Conservation (phyloP, 2,888 invertebrate species). For the Alitta virens region DNA sequence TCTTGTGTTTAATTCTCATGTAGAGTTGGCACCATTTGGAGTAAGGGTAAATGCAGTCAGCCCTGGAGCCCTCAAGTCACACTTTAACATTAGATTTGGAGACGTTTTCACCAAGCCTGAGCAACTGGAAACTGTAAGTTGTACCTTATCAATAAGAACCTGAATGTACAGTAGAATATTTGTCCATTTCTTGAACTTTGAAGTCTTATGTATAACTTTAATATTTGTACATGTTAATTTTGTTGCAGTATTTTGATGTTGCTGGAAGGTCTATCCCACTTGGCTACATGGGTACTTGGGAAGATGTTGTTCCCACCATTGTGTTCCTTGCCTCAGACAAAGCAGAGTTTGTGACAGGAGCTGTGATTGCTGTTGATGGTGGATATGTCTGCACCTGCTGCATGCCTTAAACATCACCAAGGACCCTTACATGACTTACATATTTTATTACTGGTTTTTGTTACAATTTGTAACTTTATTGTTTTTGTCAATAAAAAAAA, state of each 20-base stretch:
- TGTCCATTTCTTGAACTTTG: too few relatives aligned
- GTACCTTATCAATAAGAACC: too few relatives aligned
- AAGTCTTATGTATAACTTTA: too few relatives aligned
- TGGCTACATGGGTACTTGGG: not conserved
- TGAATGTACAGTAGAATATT: too few relatives aligned
- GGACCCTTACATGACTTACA: too few relatives aligned
- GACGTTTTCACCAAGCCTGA: not conserved
- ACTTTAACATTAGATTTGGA: conserved; percentile 7
- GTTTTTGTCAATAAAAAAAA: too few relatives aligned
- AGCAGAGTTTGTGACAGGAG: not conserved
- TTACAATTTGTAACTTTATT: too few relatives aligned
- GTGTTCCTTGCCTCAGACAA: conserved; percentile 8
- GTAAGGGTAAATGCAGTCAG: not conserved
- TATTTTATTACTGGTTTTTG: too few relatives aligned
- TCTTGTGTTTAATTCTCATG: not conserved
- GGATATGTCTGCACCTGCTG: conserved; percentile 1
- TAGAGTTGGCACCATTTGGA: not conserved
- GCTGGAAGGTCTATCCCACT: conserved; percentile 3
- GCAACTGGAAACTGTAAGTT: conserved; percentile 4
- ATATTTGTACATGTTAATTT: too few relatives aligned
- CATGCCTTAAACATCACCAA: not conserved
- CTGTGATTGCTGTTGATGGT: conserved; percentile 4
- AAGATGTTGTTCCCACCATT: conserved; percentile 6
- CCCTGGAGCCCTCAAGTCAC: conserved; percentile 1
- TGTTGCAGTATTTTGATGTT: not conserved